phyloP scores from a whole-genome alignment of 2,797 vertebrate genomes.

The Sitta carolinensis region DNA sequence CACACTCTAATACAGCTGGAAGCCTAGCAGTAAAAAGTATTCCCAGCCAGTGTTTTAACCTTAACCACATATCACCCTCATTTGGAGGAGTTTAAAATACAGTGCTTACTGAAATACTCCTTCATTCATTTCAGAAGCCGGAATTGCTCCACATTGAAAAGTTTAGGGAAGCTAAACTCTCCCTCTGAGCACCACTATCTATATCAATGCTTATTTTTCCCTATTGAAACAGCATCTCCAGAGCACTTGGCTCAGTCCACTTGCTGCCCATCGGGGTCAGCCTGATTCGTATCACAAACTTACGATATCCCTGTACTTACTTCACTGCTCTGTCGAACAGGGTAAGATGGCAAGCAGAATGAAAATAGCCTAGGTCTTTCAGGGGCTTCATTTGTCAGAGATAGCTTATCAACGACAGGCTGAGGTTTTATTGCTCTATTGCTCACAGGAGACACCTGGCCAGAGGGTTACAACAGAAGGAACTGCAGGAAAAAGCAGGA shows the following conservation, averaged over 20 bases:
- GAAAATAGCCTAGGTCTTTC: not conserved
- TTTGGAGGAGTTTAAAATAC: not conserved
- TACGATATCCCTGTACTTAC: not conserved
- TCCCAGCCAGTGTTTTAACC: not conserved
- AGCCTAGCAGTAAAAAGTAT: not conserved
- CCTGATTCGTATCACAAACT: not conserved
- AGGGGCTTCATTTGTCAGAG: not conserved
- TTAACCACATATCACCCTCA: not conserved
- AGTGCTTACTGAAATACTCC: not conserved
- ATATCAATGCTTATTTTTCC: not conserved
- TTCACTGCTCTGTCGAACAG: not conserved
- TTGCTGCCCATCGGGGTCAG: not conserved
- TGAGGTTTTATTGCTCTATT: not conserved
- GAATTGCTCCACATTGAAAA: not conserved
- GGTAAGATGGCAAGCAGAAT: not conserved
- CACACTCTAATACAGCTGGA: fast-evolving
- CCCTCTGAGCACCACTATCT: not conserved
- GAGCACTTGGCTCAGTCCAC: not conserved
- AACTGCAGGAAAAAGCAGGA: not conserved
- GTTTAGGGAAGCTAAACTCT: not conserved
- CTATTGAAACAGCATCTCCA: not conserved
- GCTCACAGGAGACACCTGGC: not conserved
- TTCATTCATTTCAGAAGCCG: not conserved
- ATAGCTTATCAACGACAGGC: not conserved
- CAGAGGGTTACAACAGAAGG: not conserved